These are phyloP conservation scores for Eucidaris tribuloides DNA, from an alignment of 35 echinoderm and acorn worm species.

Conservation along the genomic window DNA sequence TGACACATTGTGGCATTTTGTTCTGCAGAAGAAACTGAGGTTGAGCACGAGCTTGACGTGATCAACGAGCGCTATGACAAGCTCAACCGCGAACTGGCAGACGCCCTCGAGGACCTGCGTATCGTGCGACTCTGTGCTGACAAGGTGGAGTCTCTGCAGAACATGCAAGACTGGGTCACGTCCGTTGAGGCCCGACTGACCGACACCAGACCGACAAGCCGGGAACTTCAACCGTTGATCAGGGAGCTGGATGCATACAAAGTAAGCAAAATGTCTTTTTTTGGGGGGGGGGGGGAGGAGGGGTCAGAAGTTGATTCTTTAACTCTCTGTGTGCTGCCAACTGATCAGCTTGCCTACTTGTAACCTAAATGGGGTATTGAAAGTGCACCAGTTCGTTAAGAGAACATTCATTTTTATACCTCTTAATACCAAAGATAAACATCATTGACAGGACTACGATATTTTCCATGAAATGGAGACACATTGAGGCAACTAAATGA, in stretches of 20 bases:
- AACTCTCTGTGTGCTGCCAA: too few species aligned
- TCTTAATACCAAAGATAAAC: too few species aligned
- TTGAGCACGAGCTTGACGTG: constrained; percentile 80
- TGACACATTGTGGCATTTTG: too few species aligned
- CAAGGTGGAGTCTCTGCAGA: constrained; percentile 90
- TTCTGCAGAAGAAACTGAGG: constrained; percentile 90
- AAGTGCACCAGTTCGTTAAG: too few species aligned
- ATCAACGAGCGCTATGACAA: constrained; percentile 91
- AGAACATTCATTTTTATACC: too few species aligned
- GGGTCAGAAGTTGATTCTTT: not conserved
- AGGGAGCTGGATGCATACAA: constrained; percentile 76
- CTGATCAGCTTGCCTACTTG: too few species aligned
- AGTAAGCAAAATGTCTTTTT: constrained; percentile 24
- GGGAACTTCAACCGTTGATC: constrained; percentile 54
- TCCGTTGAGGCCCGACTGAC: constrained; percentile 56
- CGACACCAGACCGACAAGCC: constrained; percentile 72
- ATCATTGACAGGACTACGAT: too few species aligned
- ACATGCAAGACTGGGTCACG: constrained; percentile 69
- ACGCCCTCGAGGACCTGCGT: constrained; percentile 79
- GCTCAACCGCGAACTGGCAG: constrained; percentile 62
- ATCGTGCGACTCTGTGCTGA: constrained; percentile 83
- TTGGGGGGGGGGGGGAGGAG: too few species aligned
- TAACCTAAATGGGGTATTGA: too few species aligned
- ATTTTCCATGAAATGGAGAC: too few species aligned
- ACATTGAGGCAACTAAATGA: too few species aligned